These are phyloP conservation scores for Rhea americana DNA, from an alignment of 2,113 vertebrate species.

Conservation along the genomic window DNA sequence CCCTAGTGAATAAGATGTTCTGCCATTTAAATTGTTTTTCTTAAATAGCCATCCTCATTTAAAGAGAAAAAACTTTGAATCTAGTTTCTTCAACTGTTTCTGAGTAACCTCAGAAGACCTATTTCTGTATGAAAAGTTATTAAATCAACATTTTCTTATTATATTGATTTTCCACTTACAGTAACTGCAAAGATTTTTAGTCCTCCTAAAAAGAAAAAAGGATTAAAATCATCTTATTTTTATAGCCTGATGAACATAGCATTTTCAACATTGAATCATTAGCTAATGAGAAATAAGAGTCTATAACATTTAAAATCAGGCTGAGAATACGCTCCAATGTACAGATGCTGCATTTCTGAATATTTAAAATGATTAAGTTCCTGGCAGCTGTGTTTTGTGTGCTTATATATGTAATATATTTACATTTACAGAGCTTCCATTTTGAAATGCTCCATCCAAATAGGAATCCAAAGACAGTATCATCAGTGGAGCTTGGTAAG, in stretches of 20 bases:
- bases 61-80: background rate
- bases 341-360: background rate
- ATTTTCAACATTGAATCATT: slow-evolving; percentile 26
- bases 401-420: background rate
- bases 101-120: background rate
- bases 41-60: slow-evolving; percentile 26
- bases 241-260: slow-evolving; percentile 35
- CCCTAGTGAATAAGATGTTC: background rate
- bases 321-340: background rate
- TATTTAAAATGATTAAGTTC: slow-evolving; percentile 29
- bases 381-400: background rate
- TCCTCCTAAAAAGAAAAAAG: background rate
- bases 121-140: slow-evolving; percentile 60
- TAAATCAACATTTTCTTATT: slow-evolving; percentile 60
- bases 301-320: background rate
- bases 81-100: background rate
- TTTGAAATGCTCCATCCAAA: background rate
- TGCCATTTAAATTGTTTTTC: slow-evolving; percentile 28
- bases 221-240: slow-evolving; percentile 25
- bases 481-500: background rate
- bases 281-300: slow-evolving; percentile 18
- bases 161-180: slow-evolving; percentile 57
- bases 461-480: background rate
- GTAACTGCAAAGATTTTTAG: slow-evolving; percentile 26
- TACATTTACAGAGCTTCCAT: background rate